Evolutionary conservation across 1,140 invertebrate species (phyloP), one percentile per base, ranked within the genome.

Genomic region (Pogonus chalceus): DNA sequence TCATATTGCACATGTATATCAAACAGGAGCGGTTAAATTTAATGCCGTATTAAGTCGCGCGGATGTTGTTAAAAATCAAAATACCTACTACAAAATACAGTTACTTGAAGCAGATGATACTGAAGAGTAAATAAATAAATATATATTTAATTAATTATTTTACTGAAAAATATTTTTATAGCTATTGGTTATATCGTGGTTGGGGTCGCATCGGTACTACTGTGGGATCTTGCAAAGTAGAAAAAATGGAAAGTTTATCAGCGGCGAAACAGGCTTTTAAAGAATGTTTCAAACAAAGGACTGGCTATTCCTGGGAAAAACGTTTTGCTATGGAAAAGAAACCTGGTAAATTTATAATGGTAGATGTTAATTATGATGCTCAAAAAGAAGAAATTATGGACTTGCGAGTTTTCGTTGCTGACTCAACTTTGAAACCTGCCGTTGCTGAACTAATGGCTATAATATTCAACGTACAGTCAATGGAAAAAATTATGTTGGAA

Each of bases 161-260:
- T 31, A 31, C 14, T 31, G 4, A 31, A 31, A 14, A 7, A 14
- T 31, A 31, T 31, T 31, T 31, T 31, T 7, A 3, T 35, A 88
- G 84, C 51, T 93, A 80, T 69, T 92, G 83, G 81, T 59, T 96
- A 14, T 96, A 92, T 68, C 79, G 90, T 23, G 79, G 90, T 0
- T 99, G 96, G 96, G 96, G 96, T 18, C 78, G 96, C 57, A 93
- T 97, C 61, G 95, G 96, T 7, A 98, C 95, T 0, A 88, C 82
- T 0, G 90, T 96, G 62, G 95, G 92, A 9, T 82, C 81, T 10
- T 82, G 76, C 21, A 95, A 92, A 69, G 56, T 88, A 0, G 86
- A 94, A 37, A 60, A 71, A 0, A 79, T 76, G 58, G 10, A 14
- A 1, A 62, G 64, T 0, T 57, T 83, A 10, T 35, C 79, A 0